Base-by-base conservation (phyloP, 2,888 invertebrate species). In the Xanthostigma xanthostigma region DNA sequence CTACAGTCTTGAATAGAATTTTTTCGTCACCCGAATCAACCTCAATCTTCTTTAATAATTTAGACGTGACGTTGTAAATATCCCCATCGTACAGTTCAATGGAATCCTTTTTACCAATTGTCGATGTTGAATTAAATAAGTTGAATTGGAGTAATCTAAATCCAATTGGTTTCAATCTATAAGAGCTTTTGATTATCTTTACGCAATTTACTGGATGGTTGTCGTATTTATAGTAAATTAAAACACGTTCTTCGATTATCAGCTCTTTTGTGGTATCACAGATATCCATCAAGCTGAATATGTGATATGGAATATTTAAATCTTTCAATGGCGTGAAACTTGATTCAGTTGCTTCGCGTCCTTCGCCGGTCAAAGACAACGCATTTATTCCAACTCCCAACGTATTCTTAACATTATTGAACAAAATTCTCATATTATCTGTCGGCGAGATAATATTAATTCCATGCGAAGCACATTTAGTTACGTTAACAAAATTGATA, bases 151-250 rank as follows among this genome's bases (percentile, higher is more conserved):
- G 69, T 42, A 96, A 70, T 51, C 95, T 75, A 59, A 96, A 86
- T 9, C 93, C 94, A 58, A 96, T 79, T 11, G 85, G 86, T 62
- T 94, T 94, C 0, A 87, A 81, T 52, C 84, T 77, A 60, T 81
- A 87, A 51, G 81, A 80, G 52, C 92, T 88, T 49, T 85, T 84
- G 63, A 98, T 94, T 56, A 96, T 92, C 67, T 98, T 99, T 0
- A 97, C 89, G 62, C 97, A 98, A 63, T 96, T 97, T 0, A 95
- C 89, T 0, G 95, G 91, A 64, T 85, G 82, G 57, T 94, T 94
- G 60, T 94, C 93, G 60, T 98, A 98, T 64, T 96, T 97, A 67
- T 94, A 96, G 64, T 95, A 98, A 14, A 98, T 64, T 1, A 97
- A 67, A 6, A 96, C 79, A 43, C 96, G 74, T 62, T 96, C 93